A percentile compares a stretch with the other conserved stretches of the same genome.
Evolutionary conservation across 2,888 invertebrate species (phyloP).

Genomic region (Oscheius sp.): DNA sequence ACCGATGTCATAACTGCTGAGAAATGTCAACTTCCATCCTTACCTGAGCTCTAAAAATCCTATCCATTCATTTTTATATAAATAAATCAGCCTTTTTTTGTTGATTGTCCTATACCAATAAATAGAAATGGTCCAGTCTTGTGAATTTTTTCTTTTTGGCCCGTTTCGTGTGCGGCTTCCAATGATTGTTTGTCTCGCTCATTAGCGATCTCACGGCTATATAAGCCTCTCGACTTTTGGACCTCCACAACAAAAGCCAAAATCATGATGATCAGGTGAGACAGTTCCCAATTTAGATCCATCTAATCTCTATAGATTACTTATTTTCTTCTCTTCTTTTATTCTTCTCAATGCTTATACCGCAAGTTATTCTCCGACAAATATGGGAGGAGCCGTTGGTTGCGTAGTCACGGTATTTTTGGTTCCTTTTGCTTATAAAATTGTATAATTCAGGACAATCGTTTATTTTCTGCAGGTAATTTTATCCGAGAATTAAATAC

Average conservation of each 20-base stretch:
- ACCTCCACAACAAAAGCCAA: not conserved
- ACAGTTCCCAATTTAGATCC: not conserved
- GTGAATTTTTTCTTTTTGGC: constrained; percentile 12
- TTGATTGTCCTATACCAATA: too few species aligned
- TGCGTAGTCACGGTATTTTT: constrained; percentile 56
- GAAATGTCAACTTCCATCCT: constrained; percentile 60
- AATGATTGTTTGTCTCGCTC: constrained; percentile 33
- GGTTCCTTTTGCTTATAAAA: not conserved
- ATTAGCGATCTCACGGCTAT: constrained; percentile 20
- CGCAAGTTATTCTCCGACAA: constrained; percentile 29
- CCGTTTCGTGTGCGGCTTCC: constrained; percentile 29
- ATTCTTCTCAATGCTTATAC: constrained; percentile 8
- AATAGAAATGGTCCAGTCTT: not conserved
- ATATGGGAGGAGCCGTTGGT: constrained; percentile 40
- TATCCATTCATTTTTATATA: too few species aligned
- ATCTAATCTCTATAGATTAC: not conserved
- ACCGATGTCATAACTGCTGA: constrained; percentile 68
- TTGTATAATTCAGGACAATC: constrained; percentile 55
- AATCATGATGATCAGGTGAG: constrained; percentile 22
- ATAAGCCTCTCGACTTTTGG: constrained; percentile 6
- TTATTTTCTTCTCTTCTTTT: constrained; percentile 1
- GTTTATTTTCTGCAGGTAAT: constrained; percentile 68
- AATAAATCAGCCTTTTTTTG: too few species aligned
- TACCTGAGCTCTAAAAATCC: constrained; percentile 17
- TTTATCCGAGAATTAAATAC: constrained; percentile 64